Conservation (phyloP, 2,888 invertebrate species). For the Oligia latruncula region DNA sequence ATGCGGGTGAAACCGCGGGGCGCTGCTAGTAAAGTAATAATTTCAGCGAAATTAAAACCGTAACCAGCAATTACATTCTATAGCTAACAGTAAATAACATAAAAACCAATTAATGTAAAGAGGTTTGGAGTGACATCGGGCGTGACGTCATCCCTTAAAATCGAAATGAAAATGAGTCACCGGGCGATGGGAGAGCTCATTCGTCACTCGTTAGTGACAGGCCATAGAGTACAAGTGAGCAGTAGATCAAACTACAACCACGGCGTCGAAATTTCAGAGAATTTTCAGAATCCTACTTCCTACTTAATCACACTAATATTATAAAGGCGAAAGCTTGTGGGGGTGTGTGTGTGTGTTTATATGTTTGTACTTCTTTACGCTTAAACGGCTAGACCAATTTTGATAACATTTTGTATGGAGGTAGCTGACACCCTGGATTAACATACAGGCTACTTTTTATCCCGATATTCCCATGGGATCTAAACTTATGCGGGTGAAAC, state of each 20-base stretch:
- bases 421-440: no score
- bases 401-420: no score
- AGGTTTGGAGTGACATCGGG: slow-evolving; percentile 55
- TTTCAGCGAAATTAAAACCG: slow-evolving; percentile 8
- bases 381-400: no score
- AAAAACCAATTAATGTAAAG: slow-evolving; percentile 62
- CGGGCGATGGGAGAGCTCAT: slow-evolving; percentile 53
- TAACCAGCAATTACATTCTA: slow-evolving; percentile 32
- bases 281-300: background rate
- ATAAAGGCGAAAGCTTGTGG: no score
- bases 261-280: no score
- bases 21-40: background rate
- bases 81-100: slow-evolving; percentile 42
- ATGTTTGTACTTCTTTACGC: no score
- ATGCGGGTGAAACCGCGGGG: no score
- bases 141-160: slow-evolving; percentile 68
- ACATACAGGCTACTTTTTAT: no score
- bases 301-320: no score
- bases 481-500: no score
- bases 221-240: slow-evolving; percentile 45
- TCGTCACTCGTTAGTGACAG: slow-evolving; percentile 65
- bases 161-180: slow-evolving; percentile 72
- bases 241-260: slow-evolving; percentile 24
- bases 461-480: no score
- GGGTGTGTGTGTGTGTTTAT: no score